Evolutionary conservation across 2,113 vertebrate species (phyloP), one percentile per base, ranked within the genome.

Genomic region (Microcebus lehilahytsara): DNA sequence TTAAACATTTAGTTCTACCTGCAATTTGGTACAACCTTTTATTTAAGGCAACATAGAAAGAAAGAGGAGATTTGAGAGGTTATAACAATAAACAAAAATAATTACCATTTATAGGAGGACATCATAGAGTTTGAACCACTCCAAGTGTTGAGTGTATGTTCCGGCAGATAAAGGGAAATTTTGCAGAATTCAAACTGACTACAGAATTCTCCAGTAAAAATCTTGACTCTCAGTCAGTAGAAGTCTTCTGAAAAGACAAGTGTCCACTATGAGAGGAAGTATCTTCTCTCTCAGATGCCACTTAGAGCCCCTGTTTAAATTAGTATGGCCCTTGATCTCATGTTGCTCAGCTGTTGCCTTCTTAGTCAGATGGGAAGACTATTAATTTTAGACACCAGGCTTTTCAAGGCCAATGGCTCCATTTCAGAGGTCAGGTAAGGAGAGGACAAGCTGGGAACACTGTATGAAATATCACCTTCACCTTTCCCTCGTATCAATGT

Each of bases 381-480:
- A 98, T 96, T 98, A 96, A 92, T 94, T 79, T 97, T 81, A 98
- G 98, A 94, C 78, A 90, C 22, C 0, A 91, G 85, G 78, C 93
- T 97, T 97, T 97, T 97, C 74, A 84, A 94, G 78, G 95, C 74
- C 25, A n/a, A 51, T 89, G 95, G 66, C 96, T 98, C 98, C 92
- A 97, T 97, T 98, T 97, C 97, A 98, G 89, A 97, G 96, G 97
- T 98, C 98, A 98, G 98, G 96, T 97, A 98, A 94, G 97, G 96
- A 93, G 77, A 97, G 77, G 85, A 92, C 7, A 27, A 56, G 53
- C 67, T 34, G 75, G 80, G 49, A 89, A 40, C 64, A 30, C 81
- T 0, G 88, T 78, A 97, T 91, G 92, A 98, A 98, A 97, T 0
- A 0, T 86, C 85, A 96, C 81, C 97, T 94, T 84, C 23, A n/a